phyloP scores from a whole-genome alignment of 2,888 invertebrate species.

The Agriopis marginaria region DNA sequence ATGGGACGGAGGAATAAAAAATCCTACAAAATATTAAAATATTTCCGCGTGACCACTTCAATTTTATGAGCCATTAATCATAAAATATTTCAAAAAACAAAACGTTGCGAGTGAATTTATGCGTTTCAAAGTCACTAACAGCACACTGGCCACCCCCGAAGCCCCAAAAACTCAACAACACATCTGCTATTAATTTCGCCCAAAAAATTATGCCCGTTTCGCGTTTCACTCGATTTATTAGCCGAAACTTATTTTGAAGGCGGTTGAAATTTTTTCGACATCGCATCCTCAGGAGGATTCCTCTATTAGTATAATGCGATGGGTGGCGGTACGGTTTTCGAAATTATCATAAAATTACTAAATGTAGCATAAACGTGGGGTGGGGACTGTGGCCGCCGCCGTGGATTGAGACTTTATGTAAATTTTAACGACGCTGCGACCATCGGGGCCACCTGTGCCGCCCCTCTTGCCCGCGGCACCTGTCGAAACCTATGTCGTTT shows the following conservation, averaged over 20 bases:
- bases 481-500: conserved; percentile 86
- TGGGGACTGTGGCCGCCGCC: conserved; percentile 79
- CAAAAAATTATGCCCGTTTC: conserved; percentile 76
- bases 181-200: conserved; percentile 84
- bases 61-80: conserved; percentile 83
- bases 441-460: conserved; percentile 84
- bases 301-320: conserved; percentile 87
- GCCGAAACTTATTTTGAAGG: conserved; percentile 81
- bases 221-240: conserved; percentile 79
- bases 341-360: conserved; percentile 87
- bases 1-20: conserved; percentile 42
- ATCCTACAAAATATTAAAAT: conserved; percentile 66
- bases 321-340: conserved; percentile 85
- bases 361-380: conserved; percentile 86
- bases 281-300: conserved; percentile 71
- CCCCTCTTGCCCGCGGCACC: conserved; percentile 73
- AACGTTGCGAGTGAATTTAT: conserved; percentile 80
- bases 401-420: conserved; percentile 87
- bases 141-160: conserved; percentile 65
- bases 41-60: conserved; percentile 71
- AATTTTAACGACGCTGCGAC: conserved; percentile 87
- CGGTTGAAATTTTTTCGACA: conserved; percentile 74
- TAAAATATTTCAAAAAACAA: conserved; percentile 75
- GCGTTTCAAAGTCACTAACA: conserved; percentile 78
- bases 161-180: conserved; percentile 77